Base-by-base conservation (phyloP, 2,797 vertebrate species). In the Synanceia verrucosa region DNA sequence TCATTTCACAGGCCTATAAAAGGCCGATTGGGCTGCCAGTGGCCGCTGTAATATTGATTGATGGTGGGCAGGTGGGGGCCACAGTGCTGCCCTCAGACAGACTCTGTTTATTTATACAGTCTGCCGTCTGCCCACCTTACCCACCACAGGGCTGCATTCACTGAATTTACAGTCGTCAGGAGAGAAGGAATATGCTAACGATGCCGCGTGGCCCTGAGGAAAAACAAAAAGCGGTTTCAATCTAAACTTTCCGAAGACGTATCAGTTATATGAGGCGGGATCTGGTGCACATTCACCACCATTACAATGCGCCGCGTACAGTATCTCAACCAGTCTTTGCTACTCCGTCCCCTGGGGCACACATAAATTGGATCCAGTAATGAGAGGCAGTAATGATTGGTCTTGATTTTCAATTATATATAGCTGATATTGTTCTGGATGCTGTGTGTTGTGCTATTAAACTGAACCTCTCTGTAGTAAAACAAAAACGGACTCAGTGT, bases 21-120 rank as follows among this genome's bases (percentile, higher is more conserved):
- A 93, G 78, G 89, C 73, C 79, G 81, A 90, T 91, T 92, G 89
- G 86, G 86, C 90, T 91, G 92, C 86, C 89, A 91, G 83, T 89
- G 81, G 79, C 75, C 72, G 86, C 87, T 90, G 86, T 93, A 93
- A 92, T 90, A 90, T 91, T 93, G 93, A 94, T 94, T 89, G 91
- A 94, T 92, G 87, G 83, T 70, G 82, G 86, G 90, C 93, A 93
- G 91, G 92, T 92, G 89, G 89, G 90, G 89, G 87, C 88, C 88
- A 85, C 82, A 78, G 85, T 70, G 82, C 78, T 88, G 89, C 88
- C 89, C 86, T 92, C 88, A 91, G 78, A 89, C 90, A 83, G 82
- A 85, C 76, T 86, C 83, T 92, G 89, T 92, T 92, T 94, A 92
- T 93, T 93, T 92, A 92, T 90, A 88, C 84, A 87, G 89, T 85